Base-by-base conservation (phyloP, 2,113 vertebrate species). In the Tragelaphus imberbis region DNA sequence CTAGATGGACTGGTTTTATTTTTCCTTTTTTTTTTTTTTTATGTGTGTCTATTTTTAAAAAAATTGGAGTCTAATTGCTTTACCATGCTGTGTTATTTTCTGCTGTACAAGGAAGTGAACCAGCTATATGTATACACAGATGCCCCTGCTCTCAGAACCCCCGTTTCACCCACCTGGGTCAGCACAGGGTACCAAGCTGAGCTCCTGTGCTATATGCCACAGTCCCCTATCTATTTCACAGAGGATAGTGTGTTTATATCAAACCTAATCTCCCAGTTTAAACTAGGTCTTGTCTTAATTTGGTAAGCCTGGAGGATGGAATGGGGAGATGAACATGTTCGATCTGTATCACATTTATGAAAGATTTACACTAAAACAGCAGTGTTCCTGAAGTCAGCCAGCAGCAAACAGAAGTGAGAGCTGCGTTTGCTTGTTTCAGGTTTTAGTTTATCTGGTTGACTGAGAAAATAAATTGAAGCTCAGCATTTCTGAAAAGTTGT, bases 121-220 rank as follows among this genome's bases (percentile, higher is more conserved):
- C 23, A 77, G 71, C 23, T 77, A 2, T 27, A 27, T 4, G 40
- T 44, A 44, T 44, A 77, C 12, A 77, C 40, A 77, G n/a, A 23
- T 44, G 4, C 23, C 23, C 23, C 23, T 0, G 1, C 71, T 23
- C n/a, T 36, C n/a, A 71, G 65, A 71, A 71, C 1, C 21, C 71
- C 40, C 2, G 0, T 27, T 23, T 77, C 14, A 44, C 23, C 12
- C 40, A 44, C 6, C 71, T 44, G 44, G 23, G 6, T 44, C 71
- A 77, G 12, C 71, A 44, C 23, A 77, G 40, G 12, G 40, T 40
- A 77, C 71, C 13, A 44, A 44, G 12, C 40, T 77, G 71, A 44
- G 40, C 23, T 77, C 36, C 71, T 44, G 12, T 27, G 71, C 71
- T 44, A 27, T 27, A 27, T 15, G 21, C 68, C 40, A 27, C 71